Evolutionary conservation across 2,113 vertebrate genomes (phyloP), one percentile per base, ranked within the genome.

Genomic region (Aptenodytes forsteri): DNA sequence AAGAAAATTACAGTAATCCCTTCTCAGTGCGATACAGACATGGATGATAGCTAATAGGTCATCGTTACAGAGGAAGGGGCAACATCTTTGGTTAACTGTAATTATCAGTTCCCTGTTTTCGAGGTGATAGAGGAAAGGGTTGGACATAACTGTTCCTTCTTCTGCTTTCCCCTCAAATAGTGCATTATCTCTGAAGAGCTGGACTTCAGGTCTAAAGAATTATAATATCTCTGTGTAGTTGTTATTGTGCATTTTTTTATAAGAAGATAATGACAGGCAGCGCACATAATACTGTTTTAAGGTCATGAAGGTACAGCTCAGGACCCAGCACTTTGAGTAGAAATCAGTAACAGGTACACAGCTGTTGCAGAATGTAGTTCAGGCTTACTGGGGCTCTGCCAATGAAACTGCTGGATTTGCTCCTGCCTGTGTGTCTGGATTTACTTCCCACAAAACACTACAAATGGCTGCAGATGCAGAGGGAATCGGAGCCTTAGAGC

Each of bases 1-100:
- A 47, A 87, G 27, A 13, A 67, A 81, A 70, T 16, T 6, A 38
- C 36, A 81, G 58, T 13, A 95, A 67, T 7, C 18, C 14, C 26
- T 79, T 50, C 54, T 36, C 23, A 55, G 21, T 54, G 30, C 0
- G 0, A 56, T 30, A 76, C 67, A 85, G 46, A 18, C 25, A 56
- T 0, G 0, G 59, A 50, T 5, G 7, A 59, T 1, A 38, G 25
- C 38, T 54, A 46, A 58, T 2, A 66, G 34, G 6, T 32, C n/a
- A 49, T 50, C 54, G 15, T 27, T 44, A 11, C 1, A 23, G 66
- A 76, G 47, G 38, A 77, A 77, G 15, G 20, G 40, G 4, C 6
- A 50, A 16, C 22, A 65, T 11, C 38, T 78, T 19, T 32, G 20
- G 9, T 65, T 49, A 55, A 50, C 56, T 79, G 21, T 16, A 78